phyloP scores from a whole-genome alignment of 2,797 vertebrate genomes.

The Rhynchotus rufescens region DNA sequence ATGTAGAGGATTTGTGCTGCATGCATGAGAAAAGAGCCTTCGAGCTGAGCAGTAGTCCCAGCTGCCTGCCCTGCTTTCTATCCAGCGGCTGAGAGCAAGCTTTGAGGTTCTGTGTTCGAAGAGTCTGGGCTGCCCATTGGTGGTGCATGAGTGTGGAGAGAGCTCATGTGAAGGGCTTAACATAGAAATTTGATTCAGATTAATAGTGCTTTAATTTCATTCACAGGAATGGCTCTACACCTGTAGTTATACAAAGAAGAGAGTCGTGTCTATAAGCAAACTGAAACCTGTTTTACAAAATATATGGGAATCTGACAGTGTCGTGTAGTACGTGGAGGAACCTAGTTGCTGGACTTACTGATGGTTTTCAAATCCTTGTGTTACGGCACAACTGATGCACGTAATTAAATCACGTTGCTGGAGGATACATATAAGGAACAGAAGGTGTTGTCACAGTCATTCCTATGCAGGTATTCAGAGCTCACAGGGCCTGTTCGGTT shows the following conservation, averaged over 20 bases:
- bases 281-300: accelerated
- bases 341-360: neutral
- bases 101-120: neutral
- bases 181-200: neutral
- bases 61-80: neutral
- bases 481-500: neutral
- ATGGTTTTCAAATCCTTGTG: neutral
- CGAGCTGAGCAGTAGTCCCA: neutral
- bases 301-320: neutral
- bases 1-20: accelerated
- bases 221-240: neutral
- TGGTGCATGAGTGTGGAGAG: neutral
- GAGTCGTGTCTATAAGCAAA: neutral
- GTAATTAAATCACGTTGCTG: neutral
- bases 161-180: neutral
- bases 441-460: neutral
- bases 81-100: neutral
- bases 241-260: neutral
- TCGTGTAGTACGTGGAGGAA: neutral
- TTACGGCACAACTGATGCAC: neutral
- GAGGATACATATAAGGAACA: neutral
- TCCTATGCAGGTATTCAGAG: neutral
- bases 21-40: neutral
- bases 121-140: accelerated
- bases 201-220: neutral